phyloP scores from a whole-genome alignment of 2,113 vertebrate genomes.

The Corvus hawaiiensis region DNA sequence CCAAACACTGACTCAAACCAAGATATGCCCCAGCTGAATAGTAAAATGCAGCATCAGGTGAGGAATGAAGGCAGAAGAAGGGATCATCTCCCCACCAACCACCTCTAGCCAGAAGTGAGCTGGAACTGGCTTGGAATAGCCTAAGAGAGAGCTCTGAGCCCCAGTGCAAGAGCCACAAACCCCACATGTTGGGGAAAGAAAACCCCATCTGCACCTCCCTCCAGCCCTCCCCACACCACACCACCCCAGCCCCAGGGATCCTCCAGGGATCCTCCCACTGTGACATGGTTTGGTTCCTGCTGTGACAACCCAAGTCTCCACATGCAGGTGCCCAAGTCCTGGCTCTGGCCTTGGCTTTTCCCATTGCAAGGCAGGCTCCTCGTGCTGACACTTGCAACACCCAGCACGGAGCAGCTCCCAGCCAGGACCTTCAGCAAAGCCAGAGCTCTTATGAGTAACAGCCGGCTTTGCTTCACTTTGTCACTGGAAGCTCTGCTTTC shows the following conservation, averaged over 20 bases:
- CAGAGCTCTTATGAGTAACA: neutral
- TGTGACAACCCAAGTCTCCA: neutral
- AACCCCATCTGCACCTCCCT: neutral
- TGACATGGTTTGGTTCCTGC: neutral
- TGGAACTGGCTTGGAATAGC: neutral
- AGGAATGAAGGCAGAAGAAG: neutral
- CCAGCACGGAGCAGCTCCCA: neutral
- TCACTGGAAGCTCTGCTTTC: neutral
- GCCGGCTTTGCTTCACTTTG: fast-evolving
- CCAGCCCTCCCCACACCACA: neutral
- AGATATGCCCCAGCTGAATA: neutral
- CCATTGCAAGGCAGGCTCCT: neutral
- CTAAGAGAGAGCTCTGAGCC: neutral
- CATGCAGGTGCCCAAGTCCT: neutral
- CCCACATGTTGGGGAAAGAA: fast-evolving
- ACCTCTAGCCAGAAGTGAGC: neutral
- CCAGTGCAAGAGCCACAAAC: neutral
- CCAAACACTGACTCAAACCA: neutral
- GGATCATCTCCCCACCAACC: neutral
- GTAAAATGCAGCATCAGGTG: neutral
- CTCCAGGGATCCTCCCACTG: neutral
- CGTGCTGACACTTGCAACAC: fast-evolving
- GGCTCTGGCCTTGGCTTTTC: neutral
- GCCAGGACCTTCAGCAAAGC: neutral
- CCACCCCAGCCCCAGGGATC: neutral